These are phyloP conservation scores for Falco punctatus DNA, from an alignment of 2,113 vertebrate species.

Conservation along the genomic window DNA sequence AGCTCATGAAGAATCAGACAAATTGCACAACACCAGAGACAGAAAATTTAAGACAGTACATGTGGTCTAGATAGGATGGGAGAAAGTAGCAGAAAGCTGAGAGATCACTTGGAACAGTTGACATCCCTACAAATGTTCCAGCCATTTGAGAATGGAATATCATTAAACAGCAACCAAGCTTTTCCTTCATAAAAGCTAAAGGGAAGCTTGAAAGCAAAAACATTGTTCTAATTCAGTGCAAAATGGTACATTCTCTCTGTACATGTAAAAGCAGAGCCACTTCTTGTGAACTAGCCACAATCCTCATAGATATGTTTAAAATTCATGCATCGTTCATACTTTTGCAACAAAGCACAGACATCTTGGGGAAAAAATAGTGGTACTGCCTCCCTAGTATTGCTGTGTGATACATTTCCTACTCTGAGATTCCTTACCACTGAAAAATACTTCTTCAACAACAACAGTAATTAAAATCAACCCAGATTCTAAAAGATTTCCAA, in stretches of 20 bases:
- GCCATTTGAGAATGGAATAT: not conserved
- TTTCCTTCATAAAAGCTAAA: not conserved
- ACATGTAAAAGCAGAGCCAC: not conserved
- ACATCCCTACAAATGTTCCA: not conserved
- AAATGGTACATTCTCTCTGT: not conserved
- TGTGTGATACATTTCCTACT: not conserved
- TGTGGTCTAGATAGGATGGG: not conserved
- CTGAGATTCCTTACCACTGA: not conserved
- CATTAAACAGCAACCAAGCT: not conserved
- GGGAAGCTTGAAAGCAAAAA: not conserved
- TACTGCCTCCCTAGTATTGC: not conserved
- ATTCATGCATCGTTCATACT: not conserved
- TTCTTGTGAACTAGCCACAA: not conserved
- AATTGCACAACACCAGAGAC: not conserved
- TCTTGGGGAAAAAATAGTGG: not conserved
- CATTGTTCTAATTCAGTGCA: not conserved
- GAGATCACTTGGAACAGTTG: not conserved
- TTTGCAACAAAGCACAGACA: not conserved
- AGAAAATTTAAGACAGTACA: not conserved
- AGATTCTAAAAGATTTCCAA: not conserved
- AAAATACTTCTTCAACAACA: not conserved
- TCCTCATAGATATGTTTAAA: not conserved
- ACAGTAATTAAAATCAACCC: not conserved
- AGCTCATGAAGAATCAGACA: not conserved
- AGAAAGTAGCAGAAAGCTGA: not conserved